phyloP scores from a whole-genome alignment of 2,888 invertebrate species.

The Pocota personata region DNA sequence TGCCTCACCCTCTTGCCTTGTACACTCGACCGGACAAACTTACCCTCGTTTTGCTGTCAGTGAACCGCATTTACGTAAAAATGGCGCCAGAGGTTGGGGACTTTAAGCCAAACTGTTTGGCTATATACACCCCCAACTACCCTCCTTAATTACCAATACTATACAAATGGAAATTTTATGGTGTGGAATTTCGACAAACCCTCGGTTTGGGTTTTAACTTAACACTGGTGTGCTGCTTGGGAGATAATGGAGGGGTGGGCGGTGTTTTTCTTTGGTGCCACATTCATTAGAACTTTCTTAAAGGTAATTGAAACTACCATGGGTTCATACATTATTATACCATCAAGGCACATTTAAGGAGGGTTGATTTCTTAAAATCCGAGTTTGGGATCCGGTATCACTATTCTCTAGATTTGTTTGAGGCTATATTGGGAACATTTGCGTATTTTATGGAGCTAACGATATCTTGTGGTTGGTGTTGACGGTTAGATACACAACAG shows the following conservation, averaged over 20 bases:
- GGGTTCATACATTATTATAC: conserved; percentile 36
- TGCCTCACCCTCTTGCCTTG: neutral
- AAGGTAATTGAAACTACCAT: conserved; percentile 45
- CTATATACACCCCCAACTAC: neutral
- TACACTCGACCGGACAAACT: conserved; percentile 65
- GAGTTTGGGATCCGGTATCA: neutral
- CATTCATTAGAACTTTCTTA: conserved; percentile 27
- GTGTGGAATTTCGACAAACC: conserved; percentile 48
- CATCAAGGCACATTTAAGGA: conserved; percentile 17
- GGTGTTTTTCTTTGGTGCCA: conserved; percentile 5
- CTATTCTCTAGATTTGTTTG: neutral
- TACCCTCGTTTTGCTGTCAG: conserved; percentile 59
- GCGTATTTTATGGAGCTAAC: neutral
- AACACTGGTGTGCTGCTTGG: neutral
- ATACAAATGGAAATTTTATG: conserved; percentile 41
- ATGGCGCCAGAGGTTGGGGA: conserved; percentile 4
- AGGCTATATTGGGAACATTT: neutral
- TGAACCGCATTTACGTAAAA: conserved; percentile 49
- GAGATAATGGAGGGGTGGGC: neutral
- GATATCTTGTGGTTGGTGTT: conserved; percentile 3
- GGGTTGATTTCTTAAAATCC: conserved; percentile 5
- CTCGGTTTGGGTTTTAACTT: neutral
- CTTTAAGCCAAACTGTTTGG: conserved; percentile 47
- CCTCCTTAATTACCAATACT: neutral
- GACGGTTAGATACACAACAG: conserved; percentile 25